A percentile compares a stretch with the other conserved stretches of the same genome.
phyloP scores from a whole-genome alignment of 1,140 invertebrate genomes.

The Steinernema khuongi region DNA sequence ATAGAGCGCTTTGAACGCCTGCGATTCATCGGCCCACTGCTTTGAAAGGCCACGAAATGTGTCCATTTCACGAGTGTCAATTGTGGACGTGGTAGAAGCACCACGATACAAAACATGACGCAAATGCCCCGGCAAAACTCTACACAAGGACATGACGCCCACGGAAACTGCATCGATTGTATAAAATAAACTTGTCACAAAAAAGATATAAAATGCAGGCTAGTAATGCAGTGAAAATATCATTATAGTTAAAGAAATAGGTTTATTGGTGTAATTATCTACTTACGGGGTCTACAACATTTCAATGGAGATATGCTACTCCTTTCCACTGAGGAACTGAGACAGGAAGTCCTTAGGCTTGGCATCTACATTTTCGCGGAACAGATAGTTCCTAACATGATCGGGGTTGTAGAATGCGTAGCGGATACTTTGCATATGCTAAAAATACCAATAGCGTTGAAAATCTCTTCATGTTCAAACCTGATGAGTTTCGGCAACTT shows the following conservation, averaged over 20 bases:
- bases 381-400: conserved; percentile 51
- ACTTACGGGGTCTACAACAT: background rate
- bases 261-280: conserved; percentile 7
- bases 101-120: background rate
- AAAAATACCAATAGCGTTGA: conserved; percentile 23
- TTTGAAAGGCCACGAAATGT: conserved; percentile 29
- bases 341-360: conserved; percentile 57
- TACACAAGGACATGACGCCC: background rate
- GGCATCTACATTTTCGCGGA: conserved; percentile 51
- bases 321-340: conserved; percentile 46
- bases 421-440: conserved; percentile 51
- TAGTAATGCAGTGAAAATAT: background rate
- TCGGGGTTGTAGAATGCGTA: conserved; percentile 49
- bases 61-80: conserved; percentile 23
- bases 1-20: conserved; percentile 50
- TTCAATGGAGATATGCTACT: conserved; percentile 22
- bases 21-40: conserved; percentile 50
- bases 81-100: conserved; percentile 12
- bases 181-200: conserved; percentile 13
- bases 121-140: conserved; percentile 17
- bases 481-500: conserved; percentile 49
- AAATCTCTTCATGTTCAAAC: conserved; percentile 24
- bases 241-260: conserved; percentile 14
- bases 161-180: background rate
- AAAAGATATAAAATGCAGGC: conserved; percentile 7